Conservation (phyloP, 2,113 vertebrate genomes). For the Anolis sagrei region DNA sequence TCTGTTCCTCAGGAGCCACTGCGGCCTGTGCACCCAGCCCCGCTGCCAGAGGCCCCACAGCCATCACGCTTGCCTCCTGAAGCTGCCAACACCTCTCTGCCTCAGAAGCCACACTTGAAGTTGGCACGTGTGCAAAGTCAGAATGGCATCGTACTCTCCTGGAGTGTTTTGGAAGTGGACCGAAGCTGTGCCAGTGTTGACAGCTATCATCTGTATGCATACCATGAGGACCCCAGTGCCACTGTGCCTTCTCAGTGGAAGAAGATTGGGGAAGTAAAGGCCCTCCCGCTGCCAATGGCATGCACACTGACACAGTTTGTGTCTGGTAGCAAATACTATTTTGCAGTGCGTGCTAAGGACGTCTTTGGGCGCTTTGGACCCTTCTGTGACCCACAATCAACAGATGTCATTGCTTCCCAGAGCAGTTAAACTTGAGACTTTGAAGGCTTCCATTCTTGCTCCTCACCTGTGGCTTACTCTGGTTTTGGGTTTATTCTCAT, state of each 20-base stretch:
- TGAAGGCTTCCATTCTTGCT: slow-evolving; percentile 65
- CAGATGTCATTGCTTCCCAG: slow-evolving; percentile 91
- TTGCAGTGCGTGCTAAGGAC: slow-evolving; percentile 95
- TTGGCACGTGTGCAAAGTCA: slow-evolving; percentile 92
- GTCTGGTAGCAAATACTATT: slow-evolving; percentile 97
- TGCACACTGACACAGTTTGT: slow-evolving; percentile 99
- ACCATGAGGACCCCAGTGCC: slow-evolving; percentile 82
- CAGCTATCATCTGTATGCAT: slow-evolving; percentile 98
- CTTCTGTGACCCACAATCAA: slow-evolving; percentile 98
- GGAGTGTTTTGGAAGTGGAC: slow-evolving; percentile 94
- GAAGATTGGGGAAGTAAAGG: slow-evolving; percentile 98
- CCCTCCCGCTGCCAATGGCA: slow-evolving; percentile 96
- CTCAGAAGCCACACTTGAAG: slow-evolving; percentile 87
- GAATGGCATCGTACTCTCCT: slow-evolving; percentile 95
- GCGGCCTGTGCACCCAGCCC: slow-evolving; percentile 78
- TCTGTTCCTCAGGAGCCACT: slow-evolving; percentile 69
- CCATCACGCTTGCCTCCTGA: slow-evolving; percentile 86
- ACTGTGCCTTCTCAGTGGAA: slow-evolving; percentile 91
- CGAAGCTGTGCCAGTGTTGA: slow-evolving; percentile 91
- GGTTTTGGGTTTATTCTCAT: slow-evolving; percentile 73
- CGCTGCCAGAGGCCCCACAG: slow-evolving; percentile 83
- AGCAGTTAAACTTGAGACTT: slow-evolving; percentile 76
- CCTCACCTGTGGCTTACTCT: slow-evolving; percentile 57
- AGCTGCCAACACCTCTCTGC: slow-evolving; percentile 85
- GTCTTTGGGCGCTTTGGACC: slow-evolving; percentile 94